These are phyloP conservation scores for Hydrophis major DNA, from an alignment of 2,797 vertebrate genomes.

Conservation along the genomic window DNA sequence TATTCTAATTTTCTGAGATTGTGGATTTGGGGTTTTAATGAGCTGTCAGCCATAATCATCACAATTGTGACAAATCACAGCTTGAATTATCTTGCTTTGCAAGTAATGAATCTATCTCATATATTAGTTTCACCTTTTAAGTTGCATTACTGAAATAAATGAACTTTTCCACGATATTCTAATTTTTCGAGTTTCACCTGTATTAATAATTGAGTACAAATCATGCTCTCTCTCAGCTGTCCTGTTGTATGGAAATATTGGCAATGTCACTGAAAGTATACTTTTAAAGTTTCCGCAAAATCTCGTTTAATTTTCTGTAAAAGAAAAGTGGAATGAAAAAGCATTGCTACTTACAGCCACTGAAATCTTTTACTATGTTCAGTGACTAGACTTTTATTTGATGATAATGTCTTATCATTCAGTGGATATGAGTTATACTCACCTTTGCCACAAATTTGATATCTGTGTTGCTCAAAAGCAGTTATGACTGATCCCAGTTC, in stretches of 20 bases:
- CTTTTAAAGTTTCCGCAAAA: neutral
- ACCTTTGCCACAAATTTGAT: neutral
- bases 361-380: neutral
- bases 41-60: too few species aligned
- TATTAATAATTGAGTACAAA: neutral
- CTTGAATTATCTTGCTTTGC: too few species aligned
- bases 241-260: neutral
- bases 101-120: too few species aligned
- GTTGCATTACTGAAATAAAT: too few species aligned
- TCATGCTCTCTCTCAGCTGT: neutral
- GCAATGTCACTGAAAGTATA: neutral
- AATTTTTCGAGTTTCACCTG: too few species aligned
- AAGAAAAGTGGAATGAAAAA: neutral
- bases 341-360: neutral
- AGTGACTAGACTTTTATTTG: neutral
- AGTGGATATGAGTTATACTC: neutral
- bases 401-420: neutral
- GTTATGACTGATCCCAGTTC: neutral
- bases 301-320: neutral
- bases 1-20: too few species aligned
- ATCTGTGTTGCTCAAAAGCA: neutral
- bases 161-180: too few species aligned
- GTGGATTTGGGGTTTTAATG: too few species aligned
- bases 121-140: too few species aligned
- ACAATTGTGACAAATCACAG: too few species aligned